phyloP scores from a whole-genome alignment of 2,888 invertebrate species.

The Athripsodes cinereus region DNA sequence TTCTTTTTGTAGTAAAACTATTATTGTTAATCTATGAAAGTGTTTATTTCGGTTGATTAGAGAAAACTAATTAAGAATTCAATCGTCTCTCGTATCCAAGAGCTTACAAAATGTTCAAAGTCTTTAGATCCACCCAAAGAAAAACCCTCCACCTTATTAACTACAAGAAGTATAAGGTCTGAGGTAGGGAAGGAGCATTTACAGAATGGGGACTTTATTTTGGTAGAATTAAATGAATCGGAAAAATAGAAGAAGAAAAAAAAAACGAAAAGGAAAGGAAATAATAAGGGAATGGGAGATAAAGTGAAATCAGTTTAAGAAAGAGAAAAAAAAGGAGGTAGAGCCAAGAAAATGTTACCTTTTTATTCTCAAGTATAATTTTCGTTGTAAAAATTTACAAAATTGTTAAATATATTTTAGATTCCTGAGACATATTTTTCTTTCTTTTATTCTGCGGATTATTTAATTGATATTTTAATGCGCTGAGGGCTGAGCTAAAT shows the following conservation, averaged over 20 bases:
- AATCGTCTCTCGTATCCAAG: slow-evolving; percentile 9
- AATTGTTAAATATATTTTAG: too few relatives aligned
- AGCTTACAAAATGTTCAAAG: slow-evolving; percentile 4
- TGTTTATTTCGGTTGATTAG: slow-evolving; percentile 15
- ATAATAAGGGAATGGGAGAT: background rate
- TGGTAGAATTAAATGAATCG: slow-evolving; percentile 7
- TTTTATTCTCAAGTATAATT: too few relatives aligned
- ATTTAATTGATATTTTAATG: too few relatives aligned
- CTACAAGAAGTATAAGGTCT: too few relatives aligned
- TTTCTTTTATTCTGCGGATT: too few relatives aligned
- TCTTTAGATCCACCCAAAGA: background rate
- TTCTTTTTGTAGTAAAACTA: too few relatives aligned
- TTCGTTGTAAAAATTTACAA: too few relatives aligned
- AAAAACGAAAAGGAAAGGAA: background rate
- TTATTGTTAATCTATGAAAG: too few relatives aligned
- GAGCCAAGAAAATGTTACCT: too few relatives aligned
- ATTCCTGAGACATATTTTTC: too few relatives aligned
- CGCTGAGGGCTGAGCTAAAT: background rate
- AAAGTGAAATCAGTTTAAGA: background rate
- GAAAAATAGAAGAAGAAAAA: background rate
- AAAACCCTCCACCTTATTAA: background rate
- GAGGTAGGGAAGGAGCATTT: background rate
- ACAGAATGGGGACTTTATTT: slow-evolving; percentile 4
- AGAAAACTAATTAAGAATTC: slow-evolving; percentile 18
- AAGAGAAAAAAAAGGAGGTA: background rate